A percentile compares a stretch with the other conserved stretches of the same genome.
These are phyloP conservation scores for Adelognathus sp. DNA, from an alignment of 2,888 invertebrate species.

Conservation along the genomic window DNA sequence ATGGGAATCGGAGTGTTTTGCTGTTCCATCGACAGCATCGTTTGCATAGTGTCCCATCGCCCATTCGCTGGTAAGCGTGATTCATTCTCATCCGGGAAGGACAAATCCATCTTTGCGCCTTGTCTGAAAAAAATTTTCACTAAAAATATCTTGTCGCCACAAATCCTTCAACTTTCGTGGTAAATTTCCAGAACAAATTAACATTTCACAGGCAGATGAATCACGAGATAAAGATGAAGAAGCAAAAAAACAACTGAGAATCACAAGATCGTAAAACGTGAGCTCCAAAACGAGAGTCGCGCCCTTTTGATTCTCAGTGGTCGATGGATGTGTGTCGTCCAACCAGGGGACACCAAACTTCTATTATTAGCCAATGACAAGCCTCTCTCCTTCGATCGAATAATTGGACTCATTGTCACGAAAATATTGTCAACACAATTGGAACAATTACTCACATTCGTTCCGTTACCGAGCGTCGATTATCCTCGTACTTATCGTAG, in stretches of 20 bases:
- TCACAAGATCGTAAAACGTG: neutral
- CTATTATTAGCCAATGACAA: conserved; percentile 3
- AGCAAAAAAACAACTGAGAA: too few species aligned
- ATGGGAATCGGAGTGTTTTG: conserved; percentile 53
- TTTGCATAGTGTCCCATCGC: conserved; percentile 63
- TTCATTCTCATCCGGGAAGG: conserved; percentile 10
- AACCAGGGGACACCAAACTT: neutral
- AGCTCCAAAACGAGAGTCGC: neutral
- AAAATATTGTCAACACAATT: neutral
- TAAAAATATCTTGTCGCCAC: neutral
- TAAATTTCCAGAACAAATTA: neutral
- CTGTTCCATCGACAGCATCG: conserved; percentile 66
- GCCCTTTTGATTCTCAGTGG: neutral
- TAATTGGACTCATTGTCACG: neutral
- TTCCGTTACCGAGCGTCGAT: neutral
- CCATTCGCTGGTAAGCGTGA: neutral
- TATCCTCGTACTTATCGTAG: neutral
- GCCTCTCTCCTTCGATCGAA: neutral
- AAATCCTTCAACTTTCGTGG: neutral
- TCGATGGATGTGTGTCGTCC: neutral
- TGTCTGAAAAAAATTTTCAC: neutral
- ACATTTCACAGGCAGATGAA: neutral
- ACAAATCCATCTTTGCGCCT: conserved; percentile 37
- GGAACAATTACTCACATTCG: neutral
- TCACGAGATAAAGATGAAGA: conserved; percentile 12